Evolutionary conservation across 2,797 vertebrate genomes (phyloP).

Genomic region (Heterohyrax brucei): DNA sequence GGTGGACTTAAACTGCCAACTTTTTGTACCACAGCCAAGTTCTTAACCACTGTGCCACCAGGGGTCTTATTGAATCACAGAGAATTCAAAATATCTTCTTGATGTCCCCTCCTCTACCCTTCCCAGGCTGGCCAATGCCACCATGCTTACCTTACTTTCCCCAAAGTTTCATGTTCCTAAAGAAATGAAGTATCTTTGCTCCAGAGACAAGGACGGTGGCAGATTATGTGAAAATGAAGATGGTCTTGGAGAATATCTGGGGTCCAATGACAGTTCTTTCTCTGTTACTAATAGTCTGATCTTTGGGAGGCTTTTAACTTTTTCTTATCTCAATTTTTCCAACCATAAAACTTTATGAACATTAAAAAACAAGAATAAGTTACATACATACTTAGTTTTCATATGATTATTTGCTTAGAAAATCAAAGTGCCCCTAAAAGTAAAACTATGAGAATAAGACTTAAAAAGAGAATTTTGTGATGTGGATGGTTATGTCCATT

Average conservation of each 20-base stretch:
- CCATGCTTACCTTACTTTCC: neutral
- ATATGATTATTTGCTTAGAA: slow-evolving; percentile 24
- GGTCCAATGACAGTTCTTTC: too few species aligned
- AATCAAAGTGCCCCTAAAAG: neutral
- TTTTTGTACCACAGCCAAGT: too few species aligned
- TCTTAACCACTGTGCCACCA: too few species aligned
- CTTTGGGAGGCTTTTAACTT: too few species aligned
- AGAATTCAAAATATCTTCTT: neutral
- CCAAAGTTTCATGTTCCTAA: too few species aligned
- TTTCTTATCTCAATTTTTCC: too few species aligned
- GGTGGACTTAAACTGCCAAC: too few species aligned
- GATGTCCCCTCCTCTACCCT: neutral
- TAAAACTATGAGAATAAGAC: neutral
- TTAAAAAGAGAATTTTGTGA: neutral
- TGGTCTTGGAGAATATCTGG: too few species aligned
- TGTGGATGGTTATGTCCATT: neutral
- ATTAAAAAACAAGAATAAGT: neutral
- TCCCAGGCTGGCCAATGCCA: neutral
- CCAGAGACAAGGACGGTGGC: too few species aligned
- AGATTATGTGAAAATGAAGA: too few species aligned
- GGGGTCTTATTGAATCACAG: neutral
- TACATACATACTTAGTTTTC: neutral
- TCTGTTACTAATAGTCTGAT: neutral
- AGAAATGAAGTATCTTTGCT: too few species aligned
- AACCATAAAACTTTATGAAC: too few species aligned